Conservation (phyloP, 2,113 vertebrate species). For the Syngnathus typhle region DNA sequence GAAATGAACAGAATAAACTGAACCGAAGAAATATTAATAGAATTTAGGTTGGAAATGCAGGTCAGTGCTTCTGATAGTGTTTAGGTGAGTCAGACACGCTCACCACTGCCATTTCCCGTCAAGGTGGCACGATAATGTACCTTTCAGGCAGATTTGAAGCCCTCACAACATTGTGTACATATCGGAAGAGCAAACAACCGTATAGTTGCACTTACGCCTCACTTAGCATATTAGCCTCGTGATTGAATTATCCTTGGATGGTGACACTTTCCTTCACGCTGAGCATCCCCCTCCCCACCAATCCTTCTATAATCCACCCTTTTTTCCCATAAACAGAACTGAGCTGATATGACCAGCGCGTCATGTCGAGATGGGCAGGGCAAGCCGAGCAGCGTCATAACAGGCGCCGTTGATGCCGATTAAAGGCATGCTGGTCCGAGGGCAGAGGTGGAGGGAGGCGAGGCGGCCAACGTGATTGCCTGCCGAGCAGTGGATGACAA, state of each 20-base stretch:
- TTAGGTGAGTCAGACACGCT: neutral
- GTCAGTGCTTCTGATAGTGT: neutral
- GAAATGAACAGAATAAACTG: too few relatives aligned
- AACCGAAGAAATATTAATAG: too few relatives aligned
- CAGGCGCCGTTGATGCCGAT: constrained; percentile 27
- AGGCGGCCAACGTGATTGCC: constrained; percentile 23
- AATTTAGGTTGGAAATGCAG: neutral
- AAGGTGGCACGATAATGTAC: constrained; percentile 45
- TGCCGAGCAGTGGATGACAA: constrained; percentile 27
- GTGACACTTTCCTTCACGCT: constrained; percentile 31
- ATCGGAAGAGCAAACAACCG: constrained; percentile 49
- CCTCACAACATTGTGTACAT: constrained; percentile 47
- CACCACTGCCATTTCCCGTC: constrained; percentile 5
- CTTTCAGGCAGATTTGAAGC: constrained; percentile 60
- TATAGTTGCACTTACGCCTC: constrained; percentile 52
- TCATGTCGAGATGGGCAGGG: constrained; percentile 26
- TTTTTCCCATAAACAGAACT: constrained; percentile 23
- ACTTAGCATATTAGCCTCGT: constrained; percentile 64
- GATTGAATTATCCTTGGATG: constrained; percentile 58
- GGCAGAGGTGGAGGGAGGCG: constrained; percentile 36
- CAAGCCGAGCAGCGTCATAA: constrained; percentile 13
- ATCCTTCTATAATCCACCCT: neutral
- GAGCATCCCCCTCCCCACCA: neutral
- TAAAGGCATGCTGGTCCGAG: constrained; percentile 46
- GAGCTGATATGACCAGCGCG: constrained; percentile 31